Evolutionary conservation across 2,797 vertebrate species (phyloP).

Genomic region (Amblyraja radiata): DNA sequence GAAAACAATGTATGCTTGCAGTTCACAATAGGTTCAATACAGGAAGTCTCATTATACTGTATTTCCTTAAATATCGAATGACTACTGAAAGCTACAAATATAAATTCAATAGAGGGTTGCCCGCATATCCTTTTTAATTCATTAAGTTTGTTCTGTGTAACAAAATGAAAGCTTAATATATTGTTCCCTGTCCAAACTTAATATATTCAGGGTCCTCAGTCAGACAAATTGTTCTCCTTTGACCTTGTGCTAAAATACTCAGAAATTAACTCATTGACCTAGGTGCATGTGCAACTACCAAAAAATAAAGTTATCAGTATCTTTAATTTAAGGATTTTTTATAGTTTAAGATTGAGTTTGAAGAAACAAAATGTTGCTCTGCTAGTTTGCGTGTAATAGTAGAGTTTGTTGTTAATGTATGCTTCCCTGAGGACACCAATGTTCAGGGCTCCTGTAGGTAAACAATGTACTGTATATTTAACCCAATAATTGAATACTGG

Average conservation of each 20-base stretch:
- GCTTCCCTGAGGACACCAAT: not conserved
- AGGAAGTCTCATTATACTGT: constrained; percentile 25
- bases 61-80: constrained; percentile 1
- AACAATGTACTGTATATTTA: not conserved
- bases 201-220: constrained; percentile 4
- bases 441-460: too few relatives aligned
- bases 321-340: not conserved
- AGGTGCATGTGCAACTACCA: not conserved
- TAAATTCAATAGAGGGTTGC: constrained; percentile 36
- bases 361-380: not conserved
- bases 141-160: not conserved
- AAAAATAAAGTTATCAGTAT: not conserved
- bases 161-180: constrained; percentile 4
- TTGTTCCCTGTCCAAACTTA: not conserved
- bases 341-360: not conserved
- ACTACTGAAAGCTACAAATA: constrained; percentile 16
- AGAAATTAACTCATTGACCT: not conserved
- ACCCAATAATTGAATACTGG: not conserved
- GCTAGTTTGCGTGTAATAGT: not conserved
- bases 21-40: constrained; percentile 26
- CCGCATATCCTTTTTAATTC: constrained; percentile 26
- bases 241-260: not conserved
- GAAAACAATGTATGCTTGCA: constrained; percentile 5
- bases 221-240: constrained; percentile 16
- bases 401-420: not conserved